Evolutionary conservation across 2,888 invertebrate species (phyloP).

Genomic region (Nephrocerus scutellatus): DNA sequence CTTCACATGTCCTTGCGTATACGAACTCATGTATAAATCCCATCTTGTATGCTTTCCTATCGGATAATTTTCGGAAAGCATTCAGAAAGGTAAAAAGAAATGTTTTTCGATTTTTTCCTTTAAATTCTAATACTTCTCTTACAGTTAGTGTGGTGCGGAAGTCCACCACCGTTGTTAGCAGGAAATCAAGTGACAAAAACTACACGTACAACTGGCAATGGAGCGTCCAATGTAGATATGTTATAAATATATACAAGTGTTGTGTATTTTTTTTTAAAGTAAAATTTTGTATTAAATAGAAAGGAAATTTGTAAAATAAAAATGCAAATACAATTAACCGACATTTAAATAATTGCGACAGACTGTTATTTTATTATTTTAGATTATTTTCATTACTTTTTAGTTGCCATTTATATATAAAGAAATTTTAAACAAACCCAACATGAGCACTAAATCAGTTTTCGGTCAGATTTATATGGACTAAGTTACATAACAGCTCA

Average conservation of each 20-base stretch:
- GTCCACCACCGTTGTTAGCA: constrained; percentile 40
- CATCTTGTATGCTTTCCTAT: constrained; percentile 87
- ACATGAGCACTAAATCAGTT: no score
- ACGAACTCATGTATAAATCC: constrained; percentile 94
- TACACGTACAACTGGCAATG: constrained; percentile 61
- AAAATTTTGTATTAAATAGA: constrained; percentile 3
- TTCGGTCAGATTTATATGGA: no score
- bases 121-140: constrained; percentile 3
- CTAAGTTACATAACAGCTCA: no score
- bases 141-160: constrained; percentile 47
- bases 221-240: constrained; percentile 50
- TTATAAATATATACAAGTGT: constrained; percentile 39
- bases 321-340: no score
- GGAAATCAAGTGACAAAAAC: constrained; percentile 55
- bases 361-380: no score
- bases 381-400: no score
- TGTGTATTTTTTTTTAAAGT: no score
- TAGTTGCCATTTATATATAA: no score
- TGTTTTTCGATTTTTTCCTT: not conserved
- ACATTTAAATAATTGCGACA: no score
- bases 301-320: not conserved
- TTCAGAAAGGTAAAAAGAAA: constrained; percentile 56
- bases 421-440: no score
- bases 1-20: constrained; percentile 77
- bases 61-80: constrained; percentile 88